Evolutionary conservation across 2,113 vertebrate genomes (phyloP).

Genomic region (Chunga burmeisteri): DNA sequence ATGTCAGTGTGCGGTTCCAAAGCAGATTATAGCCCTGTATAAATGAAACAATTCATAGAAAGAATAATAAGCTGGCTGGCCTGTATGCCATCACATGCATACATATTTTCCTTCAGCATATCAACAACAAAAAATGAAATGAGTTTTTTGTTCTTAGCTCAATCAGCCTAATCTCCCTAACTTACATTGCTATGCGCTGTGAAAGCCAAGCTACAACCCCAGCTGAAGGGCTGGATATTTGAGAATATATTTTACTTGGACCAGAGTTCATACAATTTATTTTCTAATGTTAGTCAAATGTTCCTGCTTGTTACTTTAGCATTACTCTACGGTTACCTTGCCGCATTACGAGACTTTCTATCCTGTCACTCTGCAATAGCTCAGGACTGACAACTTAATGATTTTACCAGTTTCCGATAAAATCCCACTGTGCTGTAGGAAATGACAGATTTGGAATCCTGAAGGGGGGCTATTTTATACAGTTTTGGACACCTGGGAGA

Average conservation of each 20-base stretch:
- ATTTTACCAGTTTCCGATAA: slow-evolving; percentile 84
- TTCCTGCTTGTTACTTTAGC: slow-evolving; percentile 48
- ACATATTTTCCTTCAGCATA: slow-evolving; percentile 38
- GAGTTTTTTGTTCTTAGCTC: slow-evolving; percentile 46
- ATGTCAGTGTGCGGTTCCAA: background rate
- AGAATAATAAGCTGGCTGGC: slow-evolving; percentile 33
- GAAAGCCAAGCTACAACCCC: slow-evolving; percentile 25
- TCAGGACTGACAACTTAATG: slow-evolving; percentile 84
- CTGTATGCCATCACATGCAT: slow-evolving; percentile 9
- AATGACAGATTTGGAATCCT: slow-evolving; percentile 80
- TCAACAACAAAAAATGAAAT: slow-evolving; percentile 37
- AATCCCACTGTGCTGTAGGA: slow-evolving; percentile 76
- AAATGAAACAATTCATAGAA: slow-evolving; percentile 47
- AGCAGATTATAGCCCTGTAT: background rate
- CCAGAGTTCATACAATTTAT: slow-evolving; percentile 45
- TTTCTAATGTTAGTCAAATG: slow-evolving; percentile 61
- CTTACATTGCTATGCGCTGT: background rate
- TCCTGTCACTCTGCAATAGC: slow-evolving; percentile 76
- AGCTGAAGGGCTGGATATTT: slow-evolving; percentile 62
- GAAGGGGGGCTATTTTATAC: slow-evolving; percentile 69
- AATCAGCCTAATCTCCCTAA: slow-evolving; percentile 47
- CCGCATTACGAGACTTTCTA: slow-evolving; percentile 72
- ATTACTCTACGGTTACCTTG: slow-evolving; percentile 56
- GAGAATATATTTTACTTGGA: slow-evolving; percentile 67
- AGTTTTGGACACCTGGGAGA: slow-evolving; percentile 70